phyloP scores from a whole-genome alignment of 2,888 invertebrate species.

The Formica aserva region DNA sequence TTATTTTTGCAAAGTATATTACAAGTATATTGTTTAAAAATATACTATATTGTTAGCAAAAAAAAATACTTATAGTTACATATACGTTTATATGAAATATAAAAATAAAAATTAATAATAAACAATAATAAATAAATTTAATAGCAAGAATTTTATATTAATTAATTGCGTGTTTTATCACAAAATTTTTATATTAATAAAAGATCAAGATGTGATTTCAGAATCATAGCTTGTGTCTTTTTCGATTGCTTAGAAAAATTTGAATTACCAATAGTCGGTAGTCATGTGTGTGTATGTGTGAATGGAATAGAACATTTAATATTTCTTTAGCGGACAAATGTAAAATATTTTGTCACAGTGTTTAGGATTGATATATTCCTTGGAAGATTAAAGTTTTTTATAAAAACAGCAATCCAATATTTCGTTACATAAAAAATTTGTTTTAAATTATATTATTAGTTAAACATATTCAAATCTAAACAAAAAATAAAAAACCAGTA shows the following conservation, averaged over 20 bases:
- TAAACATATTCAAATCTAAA: neutral
- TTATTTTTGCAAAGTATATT: neutral
- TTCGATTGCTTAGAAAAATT: constrained; percentile 39
- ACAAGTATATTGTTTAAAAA: neutral
- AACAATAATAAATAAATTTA: neutral
- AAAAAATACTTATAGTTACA: neutral
- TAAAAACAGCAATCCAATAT: neutral
- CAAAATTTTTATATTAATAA: neutral
- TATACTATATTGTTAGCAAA: neutral
- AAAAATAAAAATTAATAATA: neutral
- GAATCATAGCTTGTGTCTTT: constrained; percentile 41
- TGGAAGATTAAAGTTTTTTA: neutral
- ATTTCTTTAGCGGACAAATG: neutral
- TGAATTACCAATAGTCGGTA: constrained; percentile 70
- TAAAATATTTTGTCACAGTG: neutral
- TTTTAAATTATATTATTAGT: neutral
- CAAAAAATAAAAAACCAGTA: neutral
- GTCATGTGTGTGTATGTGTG: constrained; percentile 9
- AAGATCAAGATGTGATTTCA: constrained; percentile 1
- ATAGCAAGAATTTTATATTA: neutral
- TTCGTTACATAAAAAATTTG: neutral
- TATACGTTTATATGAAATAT: neutral
- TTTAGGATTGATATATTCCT: neutral
- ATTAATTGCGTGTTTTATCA: neutral
- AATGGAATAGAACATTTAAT: constrained; percentile 36